These are phyloP conservation scores for Apocrypta bakeri DNA, from an alignment of 1,140 invertebrate species.

Conservation along the genomic window DNA sequence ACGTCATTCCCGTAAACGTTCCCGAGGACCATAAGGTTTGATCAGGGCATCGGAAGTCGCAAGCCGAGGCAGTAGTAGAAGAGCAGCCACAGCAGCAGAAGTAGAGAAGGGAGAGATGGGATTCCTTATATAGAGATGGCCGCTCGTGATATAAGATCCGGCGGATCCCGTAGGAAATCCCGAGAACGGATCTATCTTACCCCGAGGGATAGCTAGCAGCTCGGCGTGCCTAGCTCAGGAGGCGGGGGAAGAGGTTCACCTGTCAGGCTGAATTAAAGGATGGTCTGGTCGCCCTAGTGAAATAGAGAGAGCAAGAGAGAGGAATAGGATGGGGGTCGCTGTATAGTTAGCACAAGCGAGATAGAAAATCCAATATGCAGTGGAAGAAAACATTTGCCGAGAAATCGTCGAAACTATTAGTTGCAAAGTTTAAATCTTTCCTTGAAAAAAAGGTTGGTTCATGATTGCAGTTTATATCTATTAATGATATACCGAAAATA, in stretches of 20 bases:
- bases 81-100: not conserved
- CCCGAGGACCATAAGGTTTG: slow-evolving; percentile 54
- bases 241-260: slow-evolving; percentile 66
- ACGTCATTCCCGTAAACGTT: slow-evolving; percentile 53
- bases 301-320: slow-evolving; percentile 57
- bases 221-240: not conserved
- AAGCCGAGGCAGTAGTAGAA: slow-evolving; percentile 25
- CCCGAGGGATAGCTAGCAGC: slow-evolving; percentile 69
- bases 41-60: slow-evolving; percentile 52
- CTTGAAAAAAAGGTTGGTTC: slow-evolving; percentile 1
- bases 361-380: not conserved
- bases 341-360: slow-evolving; percentile 28
- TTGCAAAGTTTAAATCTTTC: not conserved
- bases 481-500: no score
- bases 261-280: slow-evolving; percentile 75
- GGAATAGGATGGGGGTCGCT: slow-evolving; percentile 36
- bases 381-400: not conserved
- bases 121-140: slow-evolving; percentile 74
- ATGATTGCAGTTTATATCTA: not conserved
- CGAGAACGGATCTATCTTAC: slow-evolving; percentile 75
- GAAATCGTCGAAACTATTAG: not conserved
- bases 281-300: slow-evolving; percentile 66
- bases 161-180: slow-evolving; percentile 75
- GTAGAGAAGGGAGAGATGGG: slow-evolving; percentile 50
- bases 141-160: slow-evolving; percentile 74